Conservation (phyloP, 2,888 invertebrate genomes). For the Ceraclea dissimilis region DNA sequence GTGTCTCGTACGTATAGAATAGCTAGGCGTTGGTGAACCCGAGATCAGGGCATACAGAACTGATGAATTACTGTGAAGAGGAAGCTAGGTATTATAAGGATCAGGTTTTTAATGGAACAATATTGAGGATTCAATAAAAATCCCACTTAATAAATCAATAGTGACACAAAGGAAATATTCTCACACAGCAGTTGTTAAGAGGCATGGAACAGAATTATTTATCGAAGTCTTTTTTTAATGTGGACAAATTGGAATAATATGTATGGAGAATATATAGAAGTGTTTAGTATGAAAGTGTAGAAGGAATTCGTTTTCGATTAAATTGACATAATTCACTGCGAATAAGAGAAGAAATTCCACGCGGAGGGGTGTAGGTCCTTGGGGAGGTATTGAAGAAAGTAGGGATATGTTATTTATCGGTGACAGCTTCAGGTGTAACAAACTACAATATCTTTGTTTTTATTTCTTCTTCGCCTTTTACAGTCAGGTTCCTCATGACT, state of each 20-base stretch:
- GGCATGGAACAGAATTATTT: background rate
- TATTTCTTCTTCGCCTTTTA: too few species aligned
- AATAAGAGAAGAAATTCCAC: constrained; percentile 19
- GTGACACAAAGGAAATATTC: too few species aligned
- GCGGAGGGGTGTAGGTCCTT: constrained; percentile 22
- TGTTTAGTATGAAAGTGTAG: background rate
- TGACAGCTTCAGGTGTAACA: constrained; percentile 11
- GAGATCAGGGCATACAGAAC: too few species aligned
- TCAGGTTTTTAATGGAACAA: too few species aligned
- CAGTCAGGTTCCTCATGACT: too few species aligned
- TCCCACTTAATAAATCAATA: background rate
- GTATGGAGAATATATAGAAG: background rate
- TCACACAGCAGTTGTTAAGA: too few species aligned
- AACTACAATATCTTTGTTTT: too few species aligned
- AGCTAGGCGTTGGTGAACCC: too few species aligned
- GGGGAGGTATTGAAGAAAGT: constrained; percentile 18
- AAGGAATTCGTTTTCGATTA: constrained; percentile 26
- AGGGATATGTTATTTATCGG: constrained; percentile 25
- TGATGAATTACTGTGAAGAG: too few species aligned
- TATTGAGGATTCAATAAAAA: too few species aligned
- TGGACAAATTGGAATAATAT: constrained; percentile 8
- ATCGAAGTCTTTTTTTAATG: constrained; percentile 14
- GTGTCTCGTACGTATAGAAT: too few species aligned
- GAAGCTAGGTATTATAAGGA: too few species aligned
- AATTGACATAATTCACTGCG: constrained; percentile 26